Percentiles rank a stretch among this genome's conserved stretches.
These are phyloP conservation scores for Pseudomyrmex flavicornis DNA, from an alignment of 1,140 invertebrate genomes.

Conservation along the genomic window DNA sequence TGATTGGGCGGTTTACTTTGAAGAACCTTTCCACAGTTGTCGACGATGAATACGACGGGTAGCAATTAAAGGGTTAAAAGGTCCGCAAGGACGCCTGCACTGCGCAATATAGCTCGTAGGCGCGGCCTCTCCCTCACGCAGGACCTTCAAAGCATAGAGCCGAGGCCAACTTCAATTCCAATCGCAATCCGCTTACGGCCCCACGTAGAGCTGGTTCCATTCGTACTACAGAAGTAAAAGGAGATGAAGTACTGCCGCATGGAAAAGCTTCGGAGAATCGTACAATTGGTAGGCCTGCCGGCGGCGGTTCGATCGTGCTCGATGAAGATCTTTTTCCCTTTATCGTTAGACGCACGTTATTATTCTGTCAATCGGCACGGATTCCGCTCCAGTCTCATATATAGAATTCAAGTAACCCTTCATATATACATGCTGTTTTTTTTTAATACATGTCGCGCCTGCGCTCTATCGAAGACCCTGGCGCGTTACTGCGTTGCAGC, in stretches of 20 bases:
- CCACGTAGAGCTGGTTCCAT: conserved; percentile 66
- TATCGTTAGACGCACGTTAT: conserved; percentile 32
- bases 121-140: conserved; percentile 55
- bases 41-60: conserved; percentile 71
- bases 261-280: conserved; percentile 66
- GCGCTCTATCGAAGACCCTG: background rate
- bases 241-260: conserved; percentile 71
- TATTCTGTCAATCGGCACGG: conserved; percentile 40
- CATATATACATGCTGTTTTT: background rate
- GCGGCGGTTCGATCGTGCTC: conserved; percentile 54
- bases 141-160: conserved; percentile 75
- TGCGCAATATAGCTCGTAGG: conserved; percentile 73
- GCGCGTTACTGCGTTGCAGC: background rate
- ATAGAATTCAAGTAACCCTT: conserved; percentile 4
- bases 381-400: conserved; percentile 1
- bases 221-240: conserved; percentile 73
- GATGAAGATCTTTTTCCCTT: conserved; percentile 51
- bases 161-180: conserved; percentile 77
- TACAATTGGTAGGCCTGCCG: conserved; percentile 64
- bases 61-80: conserved; percentile 77
- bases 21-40: conserved; percentile 68
- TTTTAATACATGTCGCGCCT: conserved; percentile 24
- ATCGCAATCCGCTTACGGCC: conserved; percentile 78
- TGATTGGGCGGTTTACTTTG: conserved; percentile 74
- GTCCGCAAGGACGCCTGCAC: conserved; percentile 67